phyloP scores from a whole-genome alignment of 2,113 vertebrate genomes.

The Macrotus californicus region DNA sequence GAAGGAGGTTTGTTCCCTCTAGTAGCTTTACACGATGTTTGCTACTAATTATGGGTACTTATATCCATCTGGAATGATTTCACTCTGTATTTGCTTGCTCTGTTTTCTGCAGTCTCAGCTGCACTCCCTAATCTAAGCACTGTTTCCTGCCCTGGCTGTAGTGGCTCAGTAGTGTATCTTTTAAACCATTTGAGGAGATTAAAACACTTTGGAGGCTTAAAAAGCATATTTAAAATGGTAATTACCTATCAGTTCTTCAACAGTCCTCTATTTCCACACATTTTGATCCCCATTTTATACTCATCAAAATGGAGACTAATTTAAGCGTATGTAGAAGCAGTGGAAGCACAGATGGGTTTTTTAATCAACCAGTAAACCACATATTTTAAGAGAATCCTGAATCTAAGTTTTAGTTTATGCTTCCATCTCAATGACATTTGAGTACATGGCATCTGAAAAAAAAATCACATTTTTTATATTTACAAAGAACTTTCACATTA shows the following conservation, averaged over 20 bases:
- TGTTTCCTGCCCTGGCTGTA: neutral
- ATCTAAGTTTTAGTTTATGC: neutral
- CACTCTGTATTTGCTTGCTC: neutral
- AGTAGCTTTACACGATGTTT: neutral
- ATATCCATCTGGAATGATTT: neutral
- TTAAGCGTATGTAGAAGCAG: neutral
- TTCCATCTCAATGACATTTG: neutral
- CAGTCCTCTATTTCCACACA: neutral
- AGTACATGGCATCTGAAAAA: neutral
- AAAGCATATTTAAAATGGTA: slow-evolving; percentile 33
- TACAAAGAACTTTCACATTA: neutral
- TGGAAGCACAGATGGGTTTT: neutral
- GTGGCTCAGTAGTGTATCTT: neutral
- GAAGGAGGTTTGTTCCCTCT: neutral
- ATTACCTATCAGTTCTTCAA: neutral
- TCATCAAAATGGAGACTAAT: neutral
- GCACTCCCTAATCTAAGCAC: neutral
- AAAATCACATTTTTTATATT: neutral
- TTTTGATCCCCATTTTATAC: neutral
- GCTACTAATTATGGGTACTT: neutral
- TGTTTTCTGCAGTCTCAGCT: neutral
- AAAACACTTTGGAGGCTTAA: slow-evolving; percentile 20
- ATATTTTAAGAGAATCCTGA: neutral
- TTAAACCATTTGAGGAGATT: slow-evolving; percentile 12
- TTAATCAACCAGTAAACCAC: neutral